Conservation (phyloP, 1,140 invertebrate genomes). For the Mya arenaria region DNA sequence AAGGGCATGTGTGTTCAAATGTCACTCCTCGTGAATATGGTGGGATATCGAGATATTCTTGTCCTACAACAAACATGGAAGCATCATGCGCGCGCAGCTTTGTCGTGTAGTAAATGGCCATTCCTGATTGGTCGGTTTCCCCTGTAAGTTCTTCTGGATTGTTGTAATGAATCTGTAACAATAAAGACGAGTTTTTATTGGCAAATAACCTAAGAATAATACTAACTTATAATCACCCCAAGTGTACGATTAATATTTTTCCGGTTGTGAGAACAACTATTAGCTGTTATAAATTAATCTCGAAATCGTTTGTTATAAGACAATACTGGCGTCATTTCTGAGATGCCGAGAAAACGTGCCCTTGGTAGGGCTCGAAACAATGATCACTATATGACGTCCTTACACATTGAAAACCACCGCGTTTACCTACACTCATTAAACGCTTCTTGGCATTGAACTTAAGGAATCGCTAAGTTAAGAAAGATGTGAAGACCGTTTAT, state of each 20-base stretch:
- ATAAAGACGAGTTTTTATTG: neutral
- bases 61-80: conserved; percentile 58
- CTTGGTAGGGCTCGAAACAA: no score
- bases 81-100: conserved; percentile 45
- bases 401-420: no score
- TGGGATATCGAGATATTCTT: conserved; percentile 58
- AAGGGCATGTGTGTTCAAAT: conserved; percentile 43
- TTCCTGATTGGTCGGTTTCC: conserved; percentile 60
- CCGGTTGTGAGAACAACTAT: no score
- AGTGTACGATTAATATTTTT: neutral
- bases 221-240: neutral
- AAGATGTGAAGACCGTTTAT: no score
- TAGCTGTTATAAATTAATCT: neutral
- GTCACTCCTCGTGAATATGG: conserved; percentile 33
- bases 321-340: no score
- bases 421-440: no score
- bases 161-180: conserved; percentile 66
- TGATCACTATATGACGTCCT: no score
- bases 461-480: no score
- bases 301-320: neutral
- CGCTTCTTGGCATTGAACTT: no score
- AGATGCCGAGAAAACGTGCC: no score
- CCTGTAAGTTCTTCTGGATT: conserved; percentile 55
- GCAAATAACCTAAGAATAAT: neutral
- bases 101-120: conserved; percentile 58